Evolutionary conservation across 2,797 vertebrate species (phyloP).

Genomic region (Pygocentrus nattereri): DNA sequence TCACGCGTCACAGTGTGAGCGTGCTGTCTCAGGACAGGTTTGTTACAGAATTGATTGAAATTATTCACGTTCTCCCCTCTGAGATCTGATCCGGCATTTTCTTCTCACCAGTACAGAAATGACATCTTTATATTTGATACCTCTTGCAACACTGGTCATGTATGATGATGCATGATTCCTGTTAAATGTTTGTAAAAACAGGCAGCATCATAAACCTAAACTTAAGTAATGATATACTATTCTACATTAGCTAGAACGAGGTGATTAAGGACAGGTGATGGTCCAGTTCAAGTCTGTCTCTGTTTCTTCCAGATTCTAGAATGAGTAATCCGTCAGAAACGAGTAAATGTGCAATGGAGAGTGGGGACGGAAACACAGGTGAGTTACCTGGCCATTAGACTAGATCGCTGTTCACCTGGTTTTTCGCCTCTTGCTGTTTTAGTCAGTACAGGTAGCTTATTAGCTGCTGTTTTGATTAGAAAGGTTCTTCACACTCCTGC

Average conservation of each 20-base stretch:
- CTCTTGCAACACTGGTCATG: background rate
- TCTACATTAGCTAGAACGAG: background rate
- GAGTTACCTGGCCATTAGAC: conserved; percentile 67
- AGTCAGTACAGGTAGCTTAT: too few species aligned
- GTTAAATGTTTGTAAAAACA: background rate
- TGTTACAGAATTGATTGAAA: too few species aligned
- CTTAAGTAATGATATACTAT: too few species aligned
- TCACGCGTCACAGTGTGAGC: too few species aligned
- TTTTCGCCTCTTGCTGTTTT: background rate
- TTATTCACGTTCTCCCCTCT: too few species aligned
- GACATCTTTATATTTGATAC: background rate
- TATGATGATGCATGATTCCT: background rate
- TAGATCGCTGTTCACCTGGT: conserved; percentile 15
- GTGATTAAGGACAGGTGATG: conserved; percentile 19
- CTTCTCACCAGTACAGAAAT: too few species aligned
- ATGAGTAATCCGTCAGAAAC: conserved; percentile 98
- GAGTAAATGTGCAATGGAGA: conserved; percentile 95
- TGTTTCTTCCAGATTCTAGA: conserved; percentile 93
- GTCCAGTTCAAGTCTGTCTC: conserved; percentile 55
- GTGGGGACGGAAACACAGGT: conserved; percentile 91
- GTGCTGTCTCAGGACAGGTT: too few species aligned
- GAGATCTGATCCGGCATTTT: too few species aligned
- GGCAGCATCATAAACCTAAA: background rate
- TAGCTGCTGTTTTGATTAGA: too few species aligned
- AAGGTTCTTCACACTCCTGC: too few species aligned